These are phyloP conservation scores for Myiopsitta monachus DNA, from an alignment of 2,113 vertebrate species.

Conservation along the genomic window DNA sequence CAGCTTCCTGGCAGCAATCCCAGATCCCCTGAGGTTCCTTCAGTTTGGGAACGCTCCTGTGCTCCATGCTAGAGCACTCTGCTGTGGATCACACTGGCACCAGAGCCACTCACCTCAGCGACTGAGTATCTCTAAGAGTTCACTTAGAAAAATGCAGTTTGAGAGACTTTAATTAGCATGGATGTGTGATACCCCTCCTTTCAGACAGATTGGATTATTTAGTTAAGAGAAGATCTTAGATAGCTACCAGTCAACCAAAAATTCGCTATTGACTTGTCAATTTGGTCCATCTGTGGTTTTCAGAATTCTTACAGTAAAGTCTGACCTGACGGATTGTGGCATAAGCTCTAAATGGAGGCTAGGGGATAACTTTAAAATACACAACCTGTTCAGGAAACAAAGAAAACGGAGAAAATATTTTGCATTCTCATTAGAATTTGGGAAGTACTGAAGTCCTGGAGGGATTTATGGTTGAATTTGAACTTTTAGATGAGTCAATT, in stretches of 20 bases:
- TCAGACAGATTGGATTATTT: neutral
- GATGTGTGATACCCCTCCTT: neutral
- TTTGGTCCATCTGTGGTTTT: neutral
- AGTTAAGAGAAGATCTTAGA: neutral
- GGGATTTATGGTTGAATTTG: neutral
- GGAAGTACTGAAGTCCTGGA: neutral
- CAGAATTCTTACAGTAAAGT: neutral
- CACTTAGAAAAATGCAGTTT: neutral
- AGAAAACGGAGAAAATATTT: neutral
- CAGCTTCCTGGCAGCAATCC: neutral
- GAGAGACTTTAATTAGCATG: neutral
- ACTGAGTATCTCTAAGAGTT: neutral
- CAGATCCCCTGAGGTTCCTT: neutral
- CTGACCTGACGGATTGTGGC: neutral
- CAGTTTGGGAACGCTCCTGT: rapidly evolving
- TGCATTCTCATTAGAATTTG: neutral
- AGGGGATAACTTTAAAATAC: neutral
- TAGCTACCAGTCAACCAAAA: neutral
- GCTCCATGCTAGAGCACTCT: neutral
- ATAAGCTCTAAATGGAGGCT: neutral
- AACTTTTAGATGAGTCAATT: neutral
- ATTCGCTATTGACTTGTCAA: neutral
- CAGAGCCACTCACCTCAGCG: rapidly evolving
- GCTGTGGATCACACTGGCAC: rapidly evolving
- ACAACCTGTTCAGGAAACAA: neutral